A percentile compares a stretch with the other conserved stretches of the same genome.
Evolutionary conservation across 1,140 invertebrate genomes (phyloP).

Genomic region (Musca vetustissima): DNA sequence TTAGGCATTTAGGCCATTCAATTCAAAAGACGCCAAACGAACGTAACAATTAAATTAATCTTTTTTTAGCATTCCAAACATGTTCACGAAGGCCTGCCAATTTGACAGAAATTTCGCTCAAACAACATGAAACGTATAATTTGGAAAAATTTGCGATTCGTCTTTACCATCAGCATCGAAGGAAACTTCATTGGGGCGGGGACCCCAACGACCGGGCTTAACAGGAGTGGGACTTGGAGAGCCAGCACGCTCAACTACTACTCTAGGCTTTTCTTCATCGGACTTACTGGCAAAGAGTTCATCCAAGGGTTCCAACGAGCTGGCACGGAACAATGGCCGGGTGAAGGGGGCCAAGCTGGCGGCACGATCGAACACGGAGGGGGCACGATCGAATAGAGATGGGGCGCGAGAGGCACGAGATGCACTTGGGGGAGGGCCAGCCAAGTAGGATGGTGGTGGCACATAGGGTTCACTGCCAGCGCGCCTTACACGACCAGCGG

Average conservation of each 20-base stretch:
- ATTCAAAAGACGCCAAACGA: not conserved
- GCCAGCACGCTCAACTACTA: conserved; percentile 58
- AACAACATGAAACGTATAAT: not conserved
- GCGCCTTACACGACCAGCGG: conserved; percentile 42
- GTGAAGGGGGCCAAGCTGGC: conserved; percentile 52
- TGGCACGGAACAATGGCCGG: conserved; percentile 53
- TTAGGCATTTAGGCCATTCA: no score
- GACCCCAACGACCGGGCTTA: conserved; percentile 66
- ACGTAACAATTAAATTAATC: not conserved
- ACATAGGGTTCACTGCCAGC: conserved; percentile 53
- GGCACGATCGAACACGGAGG: conserved; percentile 51
- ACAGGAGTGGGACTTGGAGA: conserved; percentile 65
- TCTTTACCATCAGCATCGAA: conserved; percentile 68
- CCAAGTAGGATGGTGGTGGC: conserved; percentile 47
- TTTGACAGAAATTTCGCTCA: not conserved
- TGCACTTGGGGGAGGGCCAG: conserved; percentile 42
- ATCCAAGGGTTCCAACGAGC: conserved; percentile 56
- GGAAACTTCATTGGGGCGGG: conserved; percentile 66
- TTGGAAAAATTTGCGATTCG: conserved; percentile 43
- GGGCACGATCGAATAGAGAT: conserved; percentile 30
- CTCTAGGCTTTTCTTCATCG: conserved; percentile 37
- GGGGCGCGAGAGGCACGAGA: conserved; percentile 40
- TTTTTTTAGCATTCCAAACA: not conserved
- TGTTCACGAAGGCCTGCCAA: not conserved
- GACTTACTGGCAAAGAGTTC: conserved; percentile 61